phyloP scores from a whole-genome alignment of 1,140 invertebrate species.

The Drosophila novamexicana region DNA sequence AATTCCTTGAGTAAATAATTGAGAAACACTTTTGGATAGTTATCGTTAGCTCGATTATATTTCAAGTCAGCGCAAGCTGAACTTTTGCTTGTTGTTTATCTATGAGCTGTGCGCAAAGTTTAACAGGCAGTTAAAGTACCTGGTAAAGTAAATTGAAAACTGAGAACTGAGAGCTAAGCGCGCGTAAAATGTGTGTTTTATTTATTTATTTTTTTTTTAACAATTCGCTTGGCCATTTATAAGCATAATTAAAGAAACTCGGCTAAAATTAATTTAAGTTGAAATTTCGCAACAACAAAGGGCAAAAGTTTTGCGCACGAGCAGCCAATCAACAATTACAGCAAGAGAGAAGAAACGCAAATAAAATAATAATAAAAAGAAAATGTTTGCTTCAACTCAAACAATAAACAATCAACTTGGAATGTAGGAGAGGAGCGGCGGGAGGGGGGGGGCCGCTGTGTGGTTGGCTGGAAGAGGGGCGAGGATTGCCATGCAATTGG shows the following conservation, averaged over 20 bases:
- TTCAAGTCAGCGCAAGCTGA: conserved; percentile 3
- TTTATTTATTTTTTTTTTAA: conserved; percentile 39
- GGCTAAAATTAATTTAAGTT: conserved; percentile 74
- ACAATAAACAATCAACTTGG: conserved; percentile 79
- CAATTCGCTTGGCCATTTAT: conserved; percentile 70
- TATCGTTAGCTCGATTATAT: conserved; percentile 4
- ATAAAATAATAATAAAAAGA: conserved; percentile 21
- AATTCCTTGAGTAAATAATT: conserved; percentile 45
- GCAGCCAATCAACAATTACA: conserved; percentile 25
- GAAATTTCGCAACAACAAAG: conserved; percentile 48
- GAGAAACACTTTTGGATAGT: conserved; percentile 27
- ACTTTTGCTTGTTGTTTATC: conserved; percentile 60
- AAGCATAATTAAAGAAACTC: conserved; percentile 76
- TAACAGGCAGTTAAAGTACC: background rate
- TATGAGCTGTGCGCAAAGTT: conserved; percentile 47
- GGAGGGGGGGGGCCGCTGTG: background rate
- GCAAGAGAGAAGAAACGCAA: conserved; percentile 16
- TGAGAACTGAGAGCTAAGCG: conserved; percentile 10
- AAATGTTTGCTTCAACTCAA: conserved; percentile 46
- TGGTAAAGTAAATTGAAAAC: conserved; percentile 1
- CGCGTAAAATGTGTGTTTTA: conserved; percentile 44
- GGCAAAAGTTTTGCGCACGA: conserved; percentile 46
- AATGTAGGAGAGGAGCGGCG: background rate
- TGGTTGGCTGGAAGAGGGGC: no score
- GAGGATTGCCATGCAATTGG: conserved; percentile 45